Base-by-base conservation (phyloP, 2,888 invertebrate genomes). In the Tillus elongatus region DNA sequence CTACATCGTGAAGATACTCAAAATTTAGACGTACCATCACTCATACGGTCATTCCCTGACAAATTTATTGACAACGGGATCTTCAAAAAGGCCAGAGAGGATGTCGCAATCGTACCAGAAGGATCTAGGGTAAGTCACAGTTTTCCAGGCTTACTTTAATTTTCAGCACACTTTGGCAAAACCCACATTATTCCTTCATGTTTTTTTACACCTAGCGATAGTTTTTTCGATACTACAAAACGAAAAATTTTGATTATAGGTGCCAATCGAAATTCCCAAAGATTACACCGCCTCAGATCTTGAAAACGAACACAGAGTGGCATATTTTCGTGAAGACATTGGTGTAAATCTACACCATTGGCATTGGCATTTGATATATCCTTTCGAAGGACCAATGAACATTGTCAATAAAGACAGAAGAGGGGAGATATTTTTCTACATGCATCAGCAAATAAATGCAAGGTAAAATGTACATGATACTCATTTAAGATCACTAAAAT, bases 331-430 rank as follows among this genome's bases (percentile, higher is more conserved):
- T 27, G 89, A 89, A 60, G 89, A 88, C 61, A 69, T 87, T 42
- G 87, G 86, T 45, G 71, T 89, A 50, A 89, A 89, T 66, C 76
- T 86, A 34, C 89, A 89, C 61, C 89, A 90, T 60, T 90, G 89
- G 88, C 88, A 89, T 58, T 89, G 88, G 89, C 89, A 90, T 63
- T 71, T 89, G 47, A 87, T 89, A 2, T 89, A 88, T 61, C 88
- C 88, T 0, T 80, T 80, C 61, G 79, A 80, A 47, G 75, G 79
- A 0, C 64, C 73, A 0, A 49, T 50, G 30, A 62, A 67, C 26
- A 75, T 84, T 27, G 83, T 87, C 3, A 70, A 71, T 32, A 86
- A 87, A 57, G 80, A 86, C 57, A 72, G 85, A 36, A 74, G 84
- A 16, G 85, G 86, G 14, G 85, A 85, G 64, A 66, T 86, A 0